A percentile compares a stretch with the other conserved stretches of the same genome.
Evolutionary conservation across 2,888 invertebrate species (phyloP).

Genomic region (Eupithecia exiguata): DNA sequence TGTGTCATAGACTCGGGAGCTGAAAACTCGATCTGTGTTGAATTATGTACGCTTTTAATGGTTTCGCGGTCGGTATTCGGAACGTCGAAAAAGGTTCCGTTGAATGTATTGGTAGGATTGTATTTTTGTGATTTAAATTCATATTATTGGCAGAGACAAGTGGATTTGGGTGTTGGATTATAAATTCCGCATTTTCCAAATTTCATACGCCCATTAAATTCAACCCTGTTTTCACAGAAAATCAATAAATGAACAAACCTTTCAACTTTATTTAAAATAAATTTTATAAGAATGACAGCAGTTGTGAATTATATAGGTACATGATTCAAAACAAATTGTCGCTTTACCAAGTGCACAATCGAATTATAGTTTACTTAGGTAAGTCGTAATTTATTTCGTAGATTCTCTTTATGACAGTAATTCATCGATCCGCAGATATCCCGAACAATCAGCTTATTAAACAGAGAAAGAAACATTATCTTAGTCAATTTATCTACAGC

Average conservation of each 20-base stretch:
- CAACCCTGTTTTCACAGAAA: constrained; percentile 18
- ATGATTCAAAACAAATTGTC: constrained; percentile 7
- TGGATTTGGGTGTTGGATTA: constrained; percentile 43
- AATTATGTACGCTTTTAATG: constrained; percentile 78
- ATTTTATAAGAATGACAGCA: background rate
- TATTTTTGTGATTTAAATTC: constrained; percentile 67
- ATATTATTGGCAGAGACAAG: constrained; percentile 56
- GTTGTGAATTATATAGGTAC: background rate
- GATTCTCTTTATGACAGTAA: constrained; percentile 34
- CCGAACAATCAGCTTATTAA: constrained; percentile 62
- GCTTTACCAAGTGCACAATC: background rate
- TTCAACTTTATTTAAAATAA: background rate
- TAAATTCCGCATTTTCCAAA: constrained; percentile 40
- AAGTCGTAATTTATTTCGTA: constrained; percentile 15
- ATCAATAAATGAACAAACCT: constrained; percentile 3
- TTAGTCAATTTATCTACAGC: constrained; percentile 72
- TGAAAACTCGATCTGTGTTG: constrained; percentile 75
- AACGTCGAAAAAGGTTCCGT: constrained; percentile 61
- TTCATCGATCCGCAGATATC: constrained; percentile 37
- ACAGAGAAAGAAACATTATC: constrained; percentile 70
- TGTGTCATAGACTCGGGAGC: constrained; percentile 78
- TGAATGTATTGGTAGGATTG: constrained; percentile 69
- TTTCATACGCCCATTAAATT: constrained; percentile 39
- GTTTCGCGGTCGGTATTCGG: constrained; percentile 67
- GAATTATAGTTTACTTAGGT: constrained; percentile 2